Evolutionary conservation across 2,888 invertebrate species (phyloP).

Genomic region (Cantharis flavilabris): DNA sequence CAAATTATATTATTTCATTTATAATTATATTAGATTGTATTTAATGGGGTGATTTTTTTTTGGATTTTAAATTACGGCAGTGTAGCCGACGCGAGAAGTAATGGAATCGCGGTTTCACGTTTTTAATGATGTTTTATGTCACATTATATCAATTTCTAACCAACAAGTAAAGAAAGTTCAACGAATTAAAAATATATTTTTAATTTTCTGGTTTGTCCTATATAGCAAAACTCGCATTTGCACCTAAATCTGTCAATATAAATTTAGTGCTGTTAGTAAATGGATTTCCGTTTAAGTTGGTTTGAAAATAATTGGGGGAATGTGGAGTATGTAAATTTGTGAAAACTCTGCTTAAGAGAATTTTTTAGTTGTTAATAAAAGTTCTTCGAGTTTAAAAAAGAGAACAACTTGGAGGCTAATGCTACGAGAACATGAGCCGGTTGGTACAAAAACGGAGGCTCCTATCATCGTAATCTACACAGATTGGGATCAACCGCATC

Average conservation of each 20-base stretch:
- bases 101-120: no score
- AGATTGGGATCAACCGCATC: constrained; percentile 57
- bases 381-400: neutral
- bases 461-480: constrained; percentile 53
- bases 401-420: constrained; percentile 4
- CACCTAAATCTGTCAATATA: neutral
- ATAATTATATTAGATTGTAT: no score
- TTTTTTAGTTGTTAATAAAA: neutral
- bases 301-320: neutral
- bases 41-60: no score
- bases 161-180: neutral
- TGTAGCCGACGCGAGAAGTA: no score
- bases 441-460: constrained; percentile 28
- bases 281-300: neutral
- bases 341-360: neutral
- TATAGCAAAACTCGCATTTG: neutral
- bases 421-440: constrained; percentile 15
- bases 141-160: no score
- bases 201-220: neutral
- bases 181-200: neutral
- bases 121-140: no score
- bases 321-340: neutral
- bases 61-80: no score
- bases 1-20: no score
- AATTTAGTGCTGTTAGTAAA: neutral